Conservation (phyloP, 2,888 invertebrate genomes). For the Oscheius sp. region DNA sequence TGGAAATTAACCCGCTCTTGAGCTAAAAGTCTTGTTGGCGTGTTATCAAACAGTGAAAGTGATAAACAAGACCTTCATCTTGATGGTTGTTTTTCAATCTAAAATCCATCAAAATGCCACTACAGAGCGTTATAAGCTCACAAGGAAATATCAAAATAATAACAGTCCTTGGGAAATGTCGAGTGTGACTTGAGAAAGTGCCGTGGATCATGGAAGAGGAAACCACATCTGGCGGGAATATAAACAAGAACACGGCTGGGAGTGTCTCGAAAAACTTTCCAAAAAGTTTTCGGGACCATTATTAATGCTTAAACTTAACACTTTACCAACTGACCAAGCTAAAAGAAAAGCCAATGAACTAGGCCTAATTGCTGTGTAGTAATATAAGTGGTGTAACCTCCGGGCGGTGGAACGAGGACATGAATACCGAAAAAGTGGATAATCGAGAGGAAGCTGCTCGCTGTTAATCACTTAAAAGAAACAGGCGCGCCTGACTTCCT, state of each 20-base stretch:
- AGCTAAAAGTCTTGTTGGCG: neutral
- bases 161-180: neutral
- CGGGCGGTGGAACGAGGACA: neutral
- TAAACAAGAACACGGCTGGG: slow-evolving; percentile 21
- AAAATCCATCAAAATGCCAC: too few species aligned
- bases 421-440: slow-evolving; percentile 16
- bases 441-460: slow-evolving; percentile 5
- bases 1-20: too few species aligned
- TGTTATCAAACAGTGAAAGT: neutral
- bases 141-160: neutral
- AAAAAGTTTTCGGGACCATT: neutral
- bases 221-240: slow-evolving; percentile 24
- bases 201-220: neutral
- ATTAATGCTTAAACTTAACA: too few species aligned
- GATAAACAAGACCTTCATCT: too few species aligned
- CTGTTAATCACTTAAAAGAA: slow-evolving; percentile 29
- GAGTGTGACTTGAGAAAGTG: neutral
- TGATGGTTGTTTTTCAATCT: too few species aligned
- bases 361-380: neutral
- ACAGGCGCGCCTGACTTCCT: slow-evolving; percentile 15
- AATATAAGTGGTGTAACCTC: neutral
- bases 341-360: neutral
- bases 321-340: too few species aligned
- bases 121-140: too few species aligned
- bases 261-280: neutral